These are phyloP conservation scores for Zosterops borbonicus DNA, from an alignment of 2,113 vertebrate species.

Conservation along the genomic window DNA sequence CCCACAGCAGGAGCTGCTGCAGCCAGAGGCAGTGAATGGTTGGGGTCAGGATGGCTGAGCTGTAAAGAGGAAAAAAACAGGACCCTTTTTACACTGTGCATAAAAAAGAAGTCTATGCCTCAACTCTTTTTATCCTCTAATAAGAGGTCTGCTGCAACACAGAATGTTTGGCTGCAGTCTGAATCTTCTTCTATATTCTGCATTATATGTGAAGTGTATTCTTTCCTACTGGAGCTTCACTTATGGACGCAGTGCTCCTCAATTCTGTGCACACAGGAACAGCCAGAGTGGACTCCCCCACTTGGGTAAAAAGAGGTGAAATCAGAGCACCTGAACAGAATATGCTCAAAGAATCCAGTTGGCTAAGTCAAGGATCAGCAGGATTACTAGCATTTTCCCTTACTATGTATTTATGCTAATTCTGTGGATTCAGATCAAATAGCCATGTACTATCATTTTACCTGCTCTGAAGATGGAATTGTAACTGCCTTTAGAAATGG, in stretches of 20 bases:
- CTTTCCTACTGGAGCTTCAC: background rate
- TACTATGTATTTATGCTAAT: background rate
- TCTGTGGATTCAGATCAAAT: background rate
- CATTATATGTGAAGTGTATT: background rate
- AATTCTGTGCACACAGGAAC: background rate
- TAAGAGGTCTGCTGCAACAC: background rate
- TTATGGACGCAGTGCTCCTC: background rate
- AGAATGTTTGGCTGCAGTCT: background rate
- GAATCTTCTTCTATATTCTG: background rate
- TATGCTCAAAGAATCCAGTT: background rate
- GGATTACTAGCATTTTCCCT: background rate
- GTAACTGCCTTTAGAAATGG: background rate
- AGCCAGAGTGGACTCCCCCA: background rate
- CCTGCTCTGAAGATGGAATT: background rate
- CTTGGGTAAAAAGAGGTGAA: background rate
- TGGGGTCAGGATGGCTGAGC: background rate
- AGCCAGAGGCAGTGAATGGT: background rate
- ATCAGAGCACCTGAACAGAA: background rate
- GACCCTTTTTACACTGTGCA: background rate
- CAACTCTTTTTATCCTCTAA: background rate
- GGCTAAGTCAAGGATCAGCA: background rate
- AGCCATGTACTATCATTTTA: background rate
- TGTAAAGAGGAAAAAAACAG: background rate
- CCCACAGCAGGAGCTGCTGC: background rate
- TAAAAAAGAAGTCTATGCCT: background rate